Evolutionary conservation across 2,888 invertebrate genomes (phyloP).

Genomic region (Volucella bombylans): DNA sequence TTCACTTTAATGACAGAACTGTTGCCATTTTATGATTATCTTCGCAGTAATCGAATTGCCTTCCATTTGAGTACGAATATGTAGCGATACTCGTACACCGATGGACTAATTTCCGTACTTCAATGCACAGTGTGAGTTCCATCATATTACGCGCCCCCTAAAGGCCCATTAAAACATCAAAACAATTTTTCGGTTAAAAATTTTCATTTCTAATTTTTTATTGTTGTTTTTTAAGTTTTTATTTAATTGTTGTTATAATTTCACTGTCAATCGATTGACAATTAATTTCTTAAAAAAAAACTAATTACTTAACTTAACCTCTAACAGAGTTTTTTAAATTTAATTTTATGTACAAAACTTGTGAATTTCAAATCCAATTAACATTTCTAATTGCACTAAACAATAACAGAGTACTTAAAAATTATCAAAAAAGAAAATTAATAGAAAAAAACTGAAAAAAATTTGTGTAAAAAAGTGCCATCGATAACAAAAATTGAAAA

Average conservation of each 20-base stretch:
- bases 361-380: conserved; percentile 65
- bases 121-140: conserved; percentile 45
- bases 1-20: conserved; percentile 73
- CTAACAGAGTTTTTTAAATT: neutral
- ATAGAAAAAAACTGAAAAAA: conserved; percentile 1
- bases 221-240: neutral
- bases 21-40: conserved; percentile 71
- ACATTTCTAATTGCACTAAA: conserved; percentile 64
- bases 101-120: neutral
- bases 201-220: conserved; percentile 6
- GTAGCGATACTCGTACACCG: conserved; percentile 26
- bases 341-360: conserved; percentile 38
- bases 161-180: conserved; percentile 12
- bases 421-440: conserved; percentile 19
- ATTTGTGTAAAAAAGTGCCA: conserved; percentile 9
- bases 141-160: neutral
- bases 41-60: conserved; percentile 70
- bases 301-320: conserved; percentile 9
- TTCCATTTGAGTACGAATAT: conserved; percentile 33
- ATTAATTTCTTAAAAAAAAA: neutral
- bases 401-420: conserved; percentile 59
- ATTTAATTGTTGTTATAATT: no score
- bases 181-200: neutral
- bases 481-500: conserved; percentile 35
- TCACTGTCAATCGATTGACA: neutral